These are phyloP conservation scores for Alviniconcha marisindica DNA, from an alignment of 1,140 invertebrate species.

Conservation along the genomic window DNA sequence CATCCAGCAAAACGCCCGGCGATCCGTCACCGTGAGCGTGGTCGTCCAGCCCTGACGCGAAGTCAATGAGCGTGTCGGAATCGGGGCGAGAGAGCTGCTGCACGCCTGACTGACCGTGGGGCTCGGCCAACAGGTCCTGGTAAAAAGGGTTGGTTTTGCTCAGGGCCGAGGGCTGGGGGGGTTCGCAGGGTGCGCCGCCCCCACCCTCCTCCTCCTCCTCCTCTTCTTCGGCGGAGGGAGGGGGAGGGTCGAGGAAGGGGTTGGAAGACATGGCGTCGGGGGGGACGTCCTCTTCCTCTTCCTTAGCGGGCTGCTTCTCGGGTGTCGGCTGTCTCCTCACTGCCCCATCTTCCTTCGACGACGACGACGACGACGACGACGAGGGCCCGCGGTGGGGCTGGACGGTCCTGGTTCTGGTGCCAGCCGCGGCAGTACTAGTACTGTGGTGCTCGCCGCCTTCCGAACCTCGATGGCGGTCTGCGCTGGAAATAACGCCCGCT, in stretches of 20 bases:
- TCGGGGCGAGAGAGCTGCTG: neutral
- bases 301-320: neutral
- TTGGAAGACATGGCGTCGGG: conserved; percentile 8
- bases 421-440: no score
- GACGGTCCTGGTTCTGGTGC: no score
- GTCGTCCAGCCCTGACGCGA: neutral
- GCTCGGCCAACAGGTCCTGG: neutral
- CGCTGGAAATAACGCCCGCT: no score
- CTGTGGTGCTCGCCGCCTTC: no score
- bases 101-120: neutral
- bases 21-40: neutral
- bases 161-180: neutral
- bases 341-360: no score
- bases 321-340: neutral
- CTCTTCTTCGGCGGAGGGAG: no score
- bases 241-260: neutral
- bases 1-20: neutral
- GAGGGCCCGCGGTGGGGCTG: no score
- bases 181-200: neutral
- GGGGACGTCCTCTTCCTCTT: neutral
- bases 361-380: no score
- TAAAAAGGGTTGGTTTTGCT: neutral
- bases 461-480: no score
- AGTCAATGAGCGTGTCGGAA: conserved; percentile 5
- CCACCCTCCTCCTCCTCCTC: no score